Conservation (phyloP, 2,113 vertebrate species). For the Pygoscelis adeliae region DNA sequence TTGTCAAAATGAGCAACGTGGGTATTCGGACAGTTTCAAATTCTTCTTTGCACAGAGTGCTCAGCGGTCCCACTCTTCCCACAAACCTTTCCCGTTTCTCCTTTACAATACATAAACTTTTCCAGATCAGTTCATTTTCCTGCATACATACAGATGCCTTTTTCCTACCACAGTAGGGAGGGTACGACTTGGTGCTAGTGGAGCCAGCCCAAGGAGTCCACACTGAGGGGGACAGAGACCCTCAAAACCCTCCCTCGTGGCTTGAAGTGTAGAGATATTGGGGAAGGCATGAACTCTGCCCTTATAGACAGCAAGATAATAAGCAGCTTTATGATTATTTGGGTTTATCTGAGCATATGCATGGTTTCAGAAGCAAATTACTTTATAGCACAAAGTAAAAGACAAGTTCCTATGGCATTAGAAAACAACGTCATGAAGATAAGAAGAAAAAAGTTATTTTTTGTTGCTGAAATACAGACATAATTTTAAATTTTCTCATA, state of each 20-base stretch:
- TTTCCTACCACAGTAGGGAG: not conserved
- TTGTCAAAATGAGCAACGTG: accelerated
- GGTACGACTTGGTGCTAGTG: not conserved
- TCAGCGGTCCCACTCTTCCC: not conserved
- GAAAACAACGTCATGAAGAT: not conserved
- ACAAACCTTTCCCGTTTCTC: not conserved
- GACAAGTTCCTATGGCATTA: not conserved
- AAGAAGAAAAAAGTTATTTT: not conserved
- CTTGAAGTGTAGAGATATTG: too few relatives aligned
- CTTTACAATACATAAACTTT: not conserved
- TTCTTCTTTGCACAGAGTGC: not conserved
- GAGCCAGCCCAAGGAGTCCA: not conserved
- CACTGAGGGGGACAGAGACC: accelerated
- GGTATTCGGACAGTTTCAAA: not conserved
- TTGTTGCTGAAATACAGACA: not conserved
- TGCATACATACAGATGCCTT: not conserved
- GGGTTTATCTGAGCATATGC: not conserved
- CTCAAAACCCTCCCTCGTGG: accelerated
- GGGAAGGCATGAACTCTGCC: not conserved
- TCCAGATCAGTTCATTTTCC: not conserved
- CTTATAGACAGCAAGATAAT: not conserved
- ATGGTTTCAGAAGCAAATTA: not conserved
- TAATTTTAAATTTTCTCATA: not conserved
- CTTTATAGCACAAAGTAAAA: not conserved
- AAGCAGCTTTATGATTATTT: not conserved